Evolutionary conservation across 2,113 vertebrate species (phyloP).

Genomic region (Siphamia tubifer): DNA sequence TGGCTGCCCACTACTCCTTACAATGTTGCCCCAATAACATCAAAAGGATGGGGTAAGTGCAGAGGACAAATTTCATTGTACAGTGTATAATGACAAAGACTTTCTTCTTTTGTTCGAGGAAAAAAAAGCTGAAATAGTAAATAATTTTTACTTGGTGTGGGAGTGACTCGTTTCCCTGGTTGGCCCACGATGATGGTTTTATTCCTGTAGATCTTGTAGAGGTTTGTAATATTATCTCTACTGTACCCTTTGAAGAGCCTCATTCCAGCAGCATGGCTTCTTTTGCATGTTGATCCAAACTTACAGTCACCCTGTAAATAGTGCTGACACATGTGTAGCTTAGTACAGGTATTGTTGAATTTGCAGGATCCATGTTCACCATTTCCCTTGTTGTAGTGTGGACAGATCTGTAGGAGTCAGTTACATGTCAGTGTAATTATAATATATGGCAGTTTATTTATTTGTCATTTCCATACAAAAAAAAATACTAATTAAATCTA

Average conservation of each 20-base stretch:
- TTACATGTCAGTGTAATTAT: background rate
- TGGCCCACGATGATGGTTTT: conserved; percentile 58
- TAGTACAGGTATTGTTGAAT: conserved; percentile 60
- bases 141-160: conserved; percentile 12
- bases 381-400: conserved; percentile 78
- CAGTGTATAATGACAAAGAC: no score
- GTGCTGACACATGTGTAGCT: conserved; percentile 79
- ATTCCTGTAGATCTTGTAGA: conserved; percentile 74
- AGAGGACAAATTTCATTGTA: no score
- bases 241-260: conserved; percentile 63
- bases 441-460: background rate
- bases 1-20: no score
- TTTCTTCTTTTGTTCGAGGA: no score
- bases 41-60: no score
- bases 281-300: conserved; percentile 69
- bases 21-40: no score
- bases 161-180: background rate
- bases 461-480: background rate
- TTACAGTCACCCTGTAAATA: conserved; percentile 72
- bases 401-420: conserved; percentile 78
- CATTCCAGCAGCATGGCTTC: conserved; percentile 40
- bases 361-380: conserved; percentile 72
- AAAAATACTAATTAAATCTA: conserved; percentile 26
- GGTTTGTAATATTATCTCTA: conserved; percentile 36
- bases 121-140: background rate